These are phyloP conservation scores for Meta bourneti DNA, from an alignment of 2,888 invertebrate genomes.

Conservation along the genomic window DNA sequence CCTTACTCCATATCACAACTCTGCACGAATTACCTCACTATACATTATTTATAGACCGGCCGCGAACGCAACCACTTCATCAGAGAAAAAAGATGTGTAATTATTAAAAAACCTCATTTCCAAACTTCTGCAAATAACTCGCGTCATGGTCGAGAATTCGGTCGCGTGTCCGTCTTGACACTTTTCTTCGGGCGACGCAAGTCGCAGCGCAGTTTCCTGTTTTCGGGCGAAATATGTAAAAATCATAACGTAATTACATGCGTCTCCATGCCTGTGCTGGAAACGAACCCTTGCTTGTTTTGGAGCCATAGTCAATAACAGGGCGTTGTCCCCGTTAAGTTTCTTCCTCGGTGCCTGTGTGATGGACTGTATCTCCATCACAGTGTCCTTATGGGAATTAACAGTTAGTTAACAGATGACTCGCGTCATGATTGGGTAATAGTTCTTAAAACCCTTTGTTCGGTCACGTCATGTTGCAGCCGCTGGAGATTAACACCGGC, in stretches of 20 bases:
- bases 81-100: neutral
- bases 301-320: constrained; percentile 40
- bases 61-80: constrained; percentile 25
- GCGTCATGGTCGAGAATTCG: constrained; percentile 7
- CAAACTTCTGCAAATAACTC: constrained; percentile 18
- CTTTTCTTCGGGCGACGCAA: constrained; percentile 39
- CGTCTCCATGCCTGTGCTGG: neutral
- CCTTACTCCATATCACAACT: neutral
- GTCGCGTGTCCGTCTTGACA: constrained; percentile 51
- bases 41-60: constrained; percentile 51
- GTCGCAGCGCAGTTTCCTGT: constrained; percentile 51
- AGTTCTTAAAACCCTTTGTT: constrained; percentile 35
- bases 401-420: constrained; percentile 56
- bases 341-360: constrained; percentile 11
- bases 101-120: neutral
- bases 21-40: neutral
- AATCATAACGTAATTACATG: constrained; percentile 32
- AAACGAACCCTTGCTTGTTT: neutral
- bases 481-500: neutral
- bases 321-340: constrained; percentile 35
- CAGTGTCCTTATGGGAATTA: constrained; percentile 39
- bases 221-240: constrained; percentile 28
- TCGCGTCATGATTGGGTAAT: constrained; percentile 31
- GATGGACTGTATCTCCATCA: neutral
- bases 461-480: neutral